Conservation (phyloP, 2,888 invertebrate species). For the Holacanthella duospinosa region DNA sequence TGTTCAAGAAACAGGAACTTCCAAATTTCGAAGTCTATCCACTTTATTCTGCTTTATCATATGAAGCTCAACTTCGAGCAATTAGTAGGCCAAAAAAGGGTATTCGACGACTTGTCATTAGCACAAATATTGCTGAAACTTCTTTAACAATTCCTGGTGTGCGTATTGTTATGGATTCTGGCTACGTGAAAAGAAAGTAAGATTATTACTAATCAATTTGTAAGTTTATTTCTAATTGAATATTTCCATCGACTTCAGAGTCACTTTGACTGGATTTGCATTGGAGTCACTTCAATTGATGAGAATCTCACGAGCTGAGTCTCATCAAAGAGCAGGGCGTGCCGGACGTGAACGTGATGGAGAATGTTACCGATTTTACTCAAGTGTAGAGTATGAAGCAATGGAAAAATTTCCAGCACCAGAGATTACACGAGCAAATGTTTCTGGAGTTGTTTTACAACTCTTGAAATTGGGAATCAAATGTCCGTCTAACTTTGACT, state of each 20-base stretch:
- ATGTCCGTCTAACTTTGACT: conserved; percentile 66
- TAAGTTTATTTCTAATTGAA: conserved; percentile 4
- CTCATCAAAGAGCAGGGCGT: conserved; percentile 83
- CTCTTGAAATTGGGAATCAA: conserved; percentile 73
- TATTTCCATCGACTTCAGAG: background rate
- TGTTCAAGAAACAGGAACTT: conserved; percentile 39
- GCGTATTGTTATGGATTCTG: conserved; percentile 80
- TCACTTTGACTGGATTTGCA: background rate
- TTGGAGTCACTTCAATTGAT: conserved; percentile 54
- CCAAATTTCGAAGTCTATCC: conserved; percentile 63
- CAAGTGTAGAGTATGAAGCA: conserved; percentile 60
- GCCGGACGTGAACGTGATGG: conserved; percentile 81
- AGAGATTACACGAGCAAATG: conserved; percentile 69
- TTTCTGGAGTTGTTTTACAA: conserved; percentile 65
- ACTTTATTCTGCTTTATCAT: conserved; percentile 48
- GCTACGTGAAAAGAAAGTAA: conserved; percentile 78
- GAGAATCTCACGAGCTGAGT: conserved; percentile 78
- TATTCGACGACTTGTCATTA: conserved; percentile 48
- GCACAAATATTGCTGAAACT: conserved; percentile 53
- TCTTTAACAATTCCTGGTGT: conserved; percentile 60
- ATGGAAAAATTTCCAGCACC: conserved; percentile 65
- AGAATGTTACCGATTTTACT: conserved; percentile 75
- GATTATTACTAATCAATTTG: conserved; percentile 20
- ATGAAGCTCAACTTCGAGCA: conserved; percentile 44
- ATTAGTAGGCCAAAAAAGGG: conserved; percentile 45